A percentile compares a stretch with the other conserved stretches of the same genome.
phyloP scores from a whole-genome alignment of 2,113 vertebrate genomes.

The Otolemur garnettii region DNA sequence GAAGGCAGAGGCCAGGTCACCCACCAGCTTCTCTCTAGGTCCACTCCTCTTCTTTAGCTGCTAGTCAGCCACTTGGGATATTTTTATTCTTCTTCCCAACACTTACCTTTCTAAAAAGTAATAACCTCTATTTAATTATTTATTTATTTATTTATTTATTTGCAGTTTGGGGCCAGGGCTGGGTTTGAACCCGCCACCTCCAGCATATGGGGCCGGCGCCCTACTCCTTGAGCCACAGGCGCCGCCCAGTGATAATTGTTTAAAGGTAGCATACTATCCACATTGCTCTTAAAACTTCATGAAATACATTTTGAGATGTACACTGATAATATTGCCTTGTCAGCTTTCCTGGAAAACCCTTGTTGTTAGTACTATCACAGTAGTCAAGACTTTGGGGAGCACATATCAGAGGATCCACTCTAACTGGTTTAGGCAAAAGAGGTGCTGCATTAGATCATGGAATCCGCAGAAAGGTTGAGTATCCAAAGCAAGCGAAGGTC shows the following conservation, averaged over 20 bases:
- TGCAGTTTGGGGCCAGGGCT: no score
- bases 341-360: neutral
- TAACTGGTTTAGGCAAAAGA: conserved; percentile 11
- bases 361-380: fast-evolving
- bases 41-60: neutral
- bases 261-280: no score
- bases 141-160: no score
- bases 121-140: no score
- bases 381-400: neutral
- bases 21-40: neutral
- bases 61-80: neutral
- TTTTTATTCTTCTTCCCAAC: neutral
- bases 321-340: neutral
- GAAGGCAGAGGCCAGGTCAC: neutral
- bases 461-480: neutral
- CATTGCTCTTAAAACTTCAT: neutral
- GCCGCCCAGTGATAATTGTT: no score
- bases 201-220: no score
- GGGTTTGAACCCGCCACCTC: no score
- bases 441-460: neutral
- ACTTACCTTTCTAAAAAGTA: neutral
- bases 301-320: neutral
- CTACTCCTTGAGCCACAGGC: no score
- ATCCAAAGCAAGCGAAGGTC: neutral
- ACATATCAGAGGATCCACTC: neutral